Conservation (phyloP, 2,113 vertebrate genomes). For the Macroglossus sobrinus region DNA sequence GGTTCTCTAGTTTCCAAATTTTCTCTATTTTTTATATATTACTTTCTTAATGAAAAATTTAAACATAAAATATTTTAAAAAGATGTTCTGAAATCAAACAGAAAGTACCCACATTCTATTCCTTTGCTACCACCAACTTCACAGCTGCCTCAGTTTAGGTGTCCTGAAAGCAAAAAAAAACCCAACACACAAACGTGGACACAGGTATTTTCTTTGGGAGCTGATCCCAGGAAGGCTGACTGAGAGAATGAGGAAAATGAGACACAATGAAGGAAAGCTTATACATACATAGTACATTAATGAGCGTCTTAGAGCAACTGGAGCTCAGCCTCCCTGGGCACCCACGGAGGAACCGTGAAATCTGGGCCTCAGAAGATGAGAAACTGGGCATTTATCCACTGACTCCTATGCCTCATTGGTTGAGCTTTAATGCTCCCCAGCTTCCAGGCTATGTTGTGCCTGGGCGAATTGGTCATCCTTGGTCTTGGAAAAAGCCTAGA, state of each 20-base stretch:
- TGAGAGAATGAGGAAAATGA: neutral
- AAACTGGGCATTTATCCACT: neutral
- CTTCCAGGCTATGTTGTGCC: neutral
- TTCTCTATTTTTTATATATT: neutral
- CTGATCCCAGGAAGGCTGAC: neutral
- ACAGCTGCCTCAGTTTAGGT: neutral
- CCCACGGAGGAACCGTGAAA: neutral
- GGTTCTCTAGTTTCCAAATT: neutral
- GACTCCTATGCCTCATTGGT: neutral
- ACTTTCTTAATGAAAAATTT: neutral
- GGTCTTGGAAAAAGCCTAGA: neutral
- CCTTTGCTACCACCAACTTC: neutral
- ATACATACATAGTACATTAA: rapidly evolving
- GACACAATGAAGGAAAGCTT: neutral
- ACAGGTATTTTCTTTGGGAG: neutral
- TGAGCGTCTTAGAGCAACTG: neutral
- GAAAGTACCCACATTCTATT: neutral
- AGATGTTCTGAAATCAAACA: neutral
- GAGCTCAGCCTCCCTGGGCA: neutral
- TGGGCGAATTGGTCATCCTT: neutral
- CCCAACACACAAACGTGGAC: neutral
- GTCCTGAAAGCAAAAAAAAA: neutral
- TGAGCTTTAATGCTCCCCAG: neutral
- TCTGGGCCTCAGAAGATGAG: neutral
- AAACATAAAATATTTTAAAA: neutral